These are phyloP conservation scores for Arenaria interpres DNA, from an alignment of 2,113 vertebrate species.

Conservation along the genomic window DNA sequence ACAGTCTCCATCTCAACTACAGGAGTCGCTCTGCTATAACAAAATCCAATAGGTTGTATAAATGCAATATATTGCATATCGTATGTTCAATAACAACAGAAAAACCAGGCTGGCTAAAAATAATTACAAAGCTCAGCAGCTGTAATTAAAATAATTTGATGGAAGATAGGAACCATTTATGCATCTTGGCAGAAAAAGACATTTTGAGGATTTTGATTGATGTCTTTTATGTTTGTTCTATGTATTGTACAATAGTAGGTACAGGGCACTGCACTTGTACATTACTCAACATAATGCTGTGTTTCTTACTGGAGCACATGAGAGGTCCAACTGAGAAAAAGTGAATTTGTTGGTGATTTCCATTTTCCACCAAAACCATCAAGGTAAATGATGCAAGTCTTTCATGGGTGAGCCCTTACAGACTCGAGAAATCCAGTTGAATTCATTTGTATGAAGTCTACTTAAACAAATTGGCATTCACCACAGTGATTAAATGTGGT, in stretches of 20 bases:
- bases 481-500: background rate
- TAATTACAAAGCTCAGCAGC: slow-evolving; percentile 75
- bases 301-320: background rate
- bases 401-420: background rate
- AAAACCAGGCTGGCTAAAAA: slow-evolving; percentile 63
- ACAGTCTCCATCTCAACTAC: background rate
- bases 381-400: background rate
- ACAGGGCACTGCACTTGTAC: slow-evolving; percentile 35
- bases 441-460: background rate
- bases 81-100: slow-evolving; percentile 62
- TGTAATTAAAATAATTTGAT: slow-evolving; percentile 81
- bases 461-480: background rate
- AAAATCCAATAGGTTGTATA: slow-evolving; percentile 10
- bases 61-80: slow-evolving; percentile 57
- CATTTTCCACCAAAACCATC: background rate
- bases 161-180: slow-evolving; percentile 75
- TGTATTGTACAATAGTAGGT: slow-evolving; percentile 57
- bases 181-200: slow-evolving; percentile 77
- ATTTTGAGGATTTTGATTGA: slow-evolving; percentile 77
- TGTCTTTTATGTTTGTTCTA: slow-evolving; percentile 70
- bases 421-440: background rate
- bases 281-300: background rate
- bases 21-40: slow-evolving; percentile 38
- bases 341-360: background rate
- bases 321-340: background rate